Evolutionary conservation across 1,140 invertebrate species (phyloP), one percentile per base, ranked within the genome.

Genomic region (Pseudoatta argentina): DNA sequence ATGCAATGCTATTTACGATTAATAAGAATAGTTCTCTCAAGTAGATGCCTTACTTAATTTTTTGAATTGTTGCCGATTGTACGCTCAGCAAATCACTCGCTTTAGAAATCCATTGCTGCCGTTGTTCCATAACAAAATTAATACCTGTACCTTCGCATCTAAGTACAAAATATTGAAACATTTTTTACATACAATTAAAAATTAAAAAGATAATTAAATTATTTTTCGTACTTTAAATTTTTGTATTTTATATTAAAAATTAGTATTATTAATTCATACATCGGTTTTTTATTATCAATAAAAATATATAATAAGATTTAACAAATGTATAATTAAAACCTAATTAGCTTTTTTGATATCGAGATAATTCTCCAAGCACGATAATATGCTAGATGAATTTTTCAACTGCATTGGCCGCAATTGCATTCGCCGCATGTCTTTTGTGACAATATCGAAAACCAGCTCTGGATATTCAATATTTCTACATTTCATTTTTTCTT

Each of bases 311-410:
- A 24, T 48, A 63, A 21, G 10, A 30, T 69, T 63, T 71, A 18
- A 76, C 39, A 44, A 10, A 39, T 59, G 59, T n/a, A 16, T 76
- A 59, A 53, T 53, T 34, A 16, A 69, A 10, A 24, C 5, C 48
- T 76, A 75, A 75, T 85, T 34, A 57, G 89, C 21, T 51, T 48
- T 88, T 8, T 87, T 85, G 24, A 92, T 64, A 14, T 83, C 83
- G 16, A 93, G 27, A 88, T 93, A 94, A 92, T 92, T 93, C 51
- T 92, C 86, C n/a, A 94, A 91, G 88, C 92, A 94, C 2, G 73
- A 91, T 0, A 94, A 66, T 8, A 93, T 93, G 78, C 87, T 88
- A 0, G 88, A 44, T n/a, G 93, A 72, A 69, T 94, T 85, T 16
- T 90, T 87, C 10, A 94, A 44, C 79, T 86, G 88, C 89, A 93